Evolutionary conservation across 2,888 invertebrate genomes (phyloP).

Genomic region (Drosophila nigricruria): DNA sequence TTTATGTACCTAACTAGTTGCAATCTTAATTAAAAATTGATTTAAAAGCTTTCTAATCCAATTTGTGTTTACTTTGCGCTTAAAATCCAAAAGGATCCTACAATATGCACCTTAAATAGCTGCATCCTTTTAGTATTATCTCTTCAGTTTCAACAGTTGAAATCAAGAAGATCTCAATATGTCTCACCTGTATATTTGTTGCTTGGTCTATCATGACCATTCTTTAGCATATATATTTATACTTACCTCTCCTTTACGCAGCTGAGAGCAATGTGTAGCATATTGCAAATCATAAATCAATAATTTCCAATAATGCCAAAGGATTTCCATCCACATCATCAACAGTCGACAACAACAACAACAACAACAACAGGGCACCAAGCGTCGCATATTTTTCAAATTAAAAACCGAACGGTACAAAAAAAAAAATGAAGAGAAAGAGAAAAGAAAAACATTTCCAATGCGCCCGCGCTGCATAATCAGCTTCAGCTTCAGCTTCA

Average conservation of each 20-base stretch:
- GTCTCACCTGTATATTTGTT: background rate
- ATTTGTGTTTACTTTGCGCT: no score
- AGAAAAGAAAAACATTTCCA: constrained; percentile 61
- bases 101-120: background rate
- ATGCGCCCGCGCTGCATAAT: constrained; percentile 69
- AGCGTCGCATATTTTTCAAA: constrained; percentile 83
- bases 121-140: background rate
- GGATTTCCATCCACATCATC: constrained; percentile 58
- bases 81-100: background rate
- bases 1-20: background rate
- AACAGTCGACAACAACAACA: constrained; percentile 30
- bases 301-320: constrained; percentile 65
- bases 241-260: background rate
- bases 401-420: constrained; percentile 69
- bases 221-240: background rate
- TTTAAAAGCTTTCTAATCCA: no score
- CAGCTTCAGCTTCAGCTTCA: constrained; percentile 50
- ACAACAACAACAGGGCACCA: constrained; percentile 22
- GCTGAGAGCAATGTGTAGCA: constrained; percentile 19
- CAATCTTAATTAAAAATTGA: background rate
- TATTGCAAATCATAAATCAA: constrained; percentile 73
- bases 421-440: constrained; percentile 33
- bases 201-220: background rate
- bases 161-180: background rate
- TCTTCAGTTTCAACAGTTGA: background rate